Evolutionary conservation across 2,113 vertebrate species (phyloP).

Genomic region (Chrysemys picta): DNA sequence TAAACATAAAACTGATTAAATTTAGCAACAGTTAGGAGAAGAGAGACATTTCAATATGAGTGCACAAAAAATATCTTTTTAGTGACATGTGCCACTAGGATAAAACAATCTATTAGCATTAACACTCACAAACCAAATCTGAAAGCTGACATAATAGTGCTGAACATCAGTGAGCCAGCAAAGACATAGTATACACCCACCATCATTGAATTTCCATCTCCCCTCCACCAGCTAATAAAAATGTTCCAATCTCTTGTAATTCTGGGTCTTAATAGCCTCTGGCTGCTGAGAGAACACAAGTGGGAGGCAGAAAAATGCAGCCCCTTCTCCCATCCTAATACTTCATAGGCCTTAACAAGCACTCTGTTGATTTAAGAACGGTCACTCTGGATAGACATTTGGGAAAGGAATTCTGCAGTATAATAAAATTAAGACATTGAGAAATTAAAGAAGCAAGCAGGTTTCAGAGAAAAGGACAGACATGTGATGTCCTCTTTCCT

Average conservation of each 20-base stretch:
- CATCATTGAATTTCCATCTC: slow-evolving; percentile 48
- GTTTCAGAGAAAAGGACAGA: slow-evolving; percentile 63
- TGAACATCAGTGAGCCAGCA: slow-evolving; percentile 63
- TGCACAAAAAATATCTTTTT: not conserved
- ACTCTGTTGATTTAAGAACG: slow-evolving; percentile 16
- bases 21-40: not conserved
- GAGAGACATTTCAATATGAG: not conserved
- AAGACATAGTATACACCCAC: slow-evolving; percentile 51
- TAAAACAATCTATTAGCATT: not conserved
- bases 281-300: slow-evolving; percentile 41
- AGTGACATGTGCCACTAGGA: not conserved
- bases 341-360: slow-evolving; percentile 12
- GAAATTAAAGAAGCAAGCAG: slow-evolving; percentile 56
- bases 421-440: slow-evolving; percentile 64
- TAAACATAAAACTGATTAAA: not conserved
- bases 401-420: slow-evolving; percentile 20
- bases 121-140: slow-evolving; percentile 32
- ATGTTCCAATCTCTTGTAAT: slow-evolving; percentile 13
- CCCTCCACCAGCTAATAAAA: slow-evolving; percentile 62
- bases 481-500: slow-evolving; percentile 52
- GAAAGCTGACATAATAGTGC: slow-evolving; percentile 41
- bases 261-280: slow-evolving; percentile 25
- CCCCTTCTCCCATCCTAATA: not conserved
- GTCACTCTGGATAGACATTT: not conserved
- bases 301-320: slow-evolving; percentile 24